Evolutionary conservation across 2,797 vertebrate species (phyloP).

Genomic region (Hyperoplus immaculatus): DNA sequence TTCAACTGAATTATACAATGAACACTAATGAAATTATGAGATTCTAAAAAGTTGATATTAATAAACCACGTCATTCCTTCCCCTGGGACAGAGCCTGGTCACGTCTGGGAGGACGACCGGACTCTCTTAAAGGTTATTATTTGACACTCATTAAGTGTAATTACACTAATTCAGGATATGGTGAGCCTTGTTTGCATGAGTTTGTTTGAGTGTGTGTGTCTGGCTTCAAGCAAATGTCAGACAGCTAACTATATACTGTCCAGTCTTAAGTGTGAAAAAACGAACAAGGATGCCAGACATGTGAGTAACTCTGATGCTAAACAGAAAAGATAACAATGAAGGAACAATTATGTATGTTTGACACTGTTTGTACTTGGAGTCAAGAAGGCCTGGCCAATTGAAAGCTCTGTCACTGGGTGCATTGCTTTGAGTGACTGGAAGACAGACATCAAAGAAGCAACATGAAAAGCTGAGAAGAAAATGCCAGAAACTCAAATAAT

Average conservation of each 20-base stretch:
- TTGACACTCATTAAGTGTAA: slow-evolving; percentile 44
- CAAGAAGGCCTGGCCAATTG: background rate
- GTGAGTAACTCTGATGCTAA: slow-evolving; percentile 6
- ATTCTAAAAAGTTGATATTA: slow-evolving; percentile 42
- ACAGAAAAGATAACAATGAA: slow-evolving; percentile 23
- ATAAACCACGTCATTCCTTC: slow-evolving; percentile 59
- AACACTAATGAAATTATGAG: slow-evolving; percentile 55
- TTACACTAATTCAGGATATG: slow-evolving; percentile 25
- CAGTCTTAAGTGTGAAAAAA: slow-evolving; percentile 28
- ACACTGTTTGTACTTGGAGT: background rate
- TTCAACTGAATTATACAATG: slow-evolving; percentile 37
- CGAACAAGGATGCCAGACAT: slow-evolving; percentile 11
- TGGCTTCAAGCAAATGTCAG: background rate
- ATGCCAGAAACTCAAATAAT: background rate
- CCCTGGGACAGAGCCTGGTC: slow-evolving; percentile 4
- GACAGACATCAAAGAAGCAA: background rate
- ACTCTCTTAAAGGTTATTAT: slow-evolving; percentile 57
- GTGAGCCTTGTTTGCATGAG: background rate
- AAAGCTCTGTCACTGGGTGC: background rate
- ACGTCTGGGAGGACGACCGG: slow-evolving; percentile 42
- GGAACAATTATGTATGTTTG: background rate
- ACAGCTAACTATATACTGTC: slow-evolving; percentile 15
- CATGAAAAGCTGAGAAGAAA: background rate
- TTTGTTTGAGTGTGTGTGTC: slow-evolving; percentile 13
- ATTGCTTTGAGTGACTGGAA: slow-evolving; percentile 1